Percentiles rank a stretch among this genome's conserved stretches.
These are phyloP conservation scores for Nothoprocta perdicaria DNA, from an alignment of 2,113 vertebrate genomes.

Conservation along the genomic window DNA sequence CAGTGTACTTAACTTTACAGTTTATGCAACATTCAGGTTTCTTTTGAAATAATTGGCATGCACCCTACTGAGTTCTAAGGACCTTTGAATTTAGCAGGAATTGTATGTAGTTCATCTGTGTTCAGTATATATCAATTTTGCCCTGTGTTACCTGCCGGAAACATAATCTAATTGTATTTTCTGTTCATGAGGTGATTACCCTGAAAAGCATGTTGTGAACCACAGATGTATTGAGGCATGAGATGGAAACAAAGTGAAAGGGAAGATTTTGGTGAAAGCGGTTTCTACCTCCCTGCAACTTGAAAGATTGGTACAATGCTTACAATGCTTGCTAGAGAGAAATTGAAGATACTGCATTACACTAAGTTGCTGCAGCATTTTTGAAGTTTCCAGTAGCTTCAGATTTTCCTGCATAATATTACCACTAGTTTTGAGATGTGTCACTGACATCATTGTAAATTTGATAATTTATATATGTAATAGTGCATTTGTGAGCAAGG, in stretches of 20 bases:
- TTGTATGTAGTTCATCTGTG: not conserved
- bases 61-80: constrained; percentile 25
- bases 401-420: not conserved
- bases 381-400: not conserved
- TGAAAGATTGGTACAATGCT: not conserved
- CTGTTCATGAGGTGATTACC: not conserved
- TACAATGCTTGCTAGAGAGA: not conserved
- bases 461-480: not conserved
- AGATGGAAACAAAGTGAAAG: not conserved
- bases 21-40: not conserved
- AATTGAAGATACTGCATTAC: not conserved
- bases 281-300: not conserved
- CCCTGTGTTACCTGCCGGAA: not conserved
- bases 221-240: not conserved
- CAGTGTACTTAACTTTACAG: not conserved
- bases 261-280: not conserved
- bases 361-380: not conserved
- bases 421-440: not conserved
- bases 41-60: constrained; percentile 23
- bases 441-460: not conserved
- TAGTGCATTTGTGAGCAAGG: not conserved
- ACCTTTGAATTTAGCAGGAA: constrained; percentile 28
- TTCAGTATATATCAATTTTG: not conserved
- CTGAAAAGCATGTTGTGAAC: not conserved
- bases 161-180: not conserved